A percentile compares a stretch with the other conserved stretches of the same genome.
Conservation (phyloP, 2,888 invertebrate species). For the Amblyteles armatorius region DNA sequence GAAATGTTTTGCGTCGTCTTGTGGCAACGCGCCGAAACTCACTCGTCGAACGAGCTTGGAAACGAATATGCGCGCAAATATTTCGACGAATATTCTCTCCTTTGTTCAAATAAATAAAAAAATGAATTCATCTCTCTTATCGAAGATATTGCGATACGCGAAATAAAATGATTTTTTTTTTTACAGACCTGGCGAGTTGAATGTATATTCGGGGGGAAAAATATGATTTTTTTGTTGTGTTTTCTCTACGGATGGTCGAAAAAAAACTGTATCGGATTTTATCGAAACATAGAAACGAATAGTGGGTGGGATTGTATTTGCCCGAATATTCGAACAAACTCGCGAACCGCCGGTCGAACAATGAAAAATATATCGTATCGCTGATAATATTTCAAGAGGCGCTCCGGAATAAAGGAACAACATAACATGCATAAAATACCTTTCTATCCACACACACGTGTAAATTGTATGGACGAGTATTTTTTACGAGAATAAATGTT, state of each 20-base stretch:
- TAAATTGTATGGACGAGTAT: neutral
- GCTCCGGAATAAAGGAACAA: neutral
- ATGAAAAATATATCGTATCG: conserved; percentile 19
- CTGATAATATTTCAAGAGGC: neutral
- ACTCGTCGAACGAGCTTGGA: neutral
- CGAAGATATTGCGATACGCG: neutral
- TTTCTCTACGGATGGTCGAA: neutral
- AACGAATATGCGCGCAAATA: neutral
- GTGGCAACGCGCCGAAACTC: neutral
- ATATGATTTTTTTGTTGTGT: neutral
- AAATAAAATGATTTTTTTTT: neutral
- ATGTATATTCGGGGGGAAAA: neutral
- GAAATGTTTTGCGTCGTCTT: neutral
- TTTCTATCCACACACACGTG: neutral
- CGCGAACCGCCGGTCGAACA: neutral
- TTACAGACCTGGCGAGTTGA: neutral
- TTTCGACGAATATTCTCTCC: neutral
- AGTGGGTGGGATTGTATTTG: neutral
- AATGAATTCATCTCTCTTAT: neutral
- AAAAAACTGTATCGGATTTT: conserved; percentile 1
- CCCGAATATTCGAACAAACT: conserved; percentile 19
- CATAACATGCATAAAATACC: neutral
- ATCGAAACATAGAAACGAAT: neutral
- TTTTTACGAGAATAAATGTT: neutral
- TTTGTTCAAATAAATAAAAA: neutral